phyloP scores from a whole-genome alignment of 2,888 invertebrate genomes.

The Marasmarcha lunaedactyla region DNA sequence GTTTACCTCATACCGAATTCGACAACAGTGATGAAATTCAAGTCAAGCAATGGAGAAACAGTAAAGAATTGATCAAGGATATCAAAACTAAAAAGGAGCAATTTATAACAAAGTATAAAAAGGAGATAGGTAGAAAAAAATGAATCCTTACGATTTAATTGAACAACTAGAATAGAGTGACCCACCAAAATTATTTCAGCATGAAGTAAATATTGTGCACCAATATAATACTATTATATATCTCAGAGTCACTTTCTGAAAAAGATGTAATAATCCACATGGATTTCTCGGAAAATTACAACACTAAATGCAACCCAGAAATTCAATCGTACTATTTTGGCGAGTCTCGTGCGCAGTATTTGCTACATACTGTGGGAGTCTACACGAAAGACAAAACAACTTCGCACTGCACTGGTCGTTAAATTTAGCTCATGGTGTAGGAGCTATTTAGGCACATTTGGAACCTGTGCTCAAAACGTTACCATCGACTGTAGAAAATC shows the following conservation, averaged over 20 bases:
- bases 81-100: slow-evolving; percentile 12
- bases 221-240: slow-evolving; percentile 14
- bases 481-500: slow-evolving; percentile 10
- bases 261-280: slow-evolving; percentile 15
- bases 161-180: slow-evolving; percentile 5
- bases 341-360: slow-evolving; percentile 2
- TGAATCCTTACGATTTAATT: slow-evolving; percentile 6
- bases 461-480: slow-evolving; percentile 20
- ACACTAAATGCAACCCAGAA: slow-evolving; percentile 12
- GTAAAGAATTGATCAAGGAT: slow-evolving; percentile 11
- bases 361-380: background rate
- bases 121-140: slow-evolving; percentile 4
- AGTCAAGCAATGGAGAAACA: slow-evolving; percentile 9
- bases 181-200: slow-evolving; percentile 11
- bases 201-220: slow-evolving; percentile 14
- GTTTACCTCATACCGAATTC: slow-evolving; percentile 8
- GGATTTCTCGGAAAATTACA: slow-evolving; percentile 14
- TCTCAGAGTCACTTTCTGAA: slow-evolving; percentile 11
- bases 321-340: slow-evolving; percentile 15
- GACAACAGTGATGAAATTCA: slow-evolving; percentile 8
- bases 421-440: slow-evolving; percentile 11
- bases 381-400: slow-evolving; percentile 9
- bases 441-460: slow-evolving; percentile 21
- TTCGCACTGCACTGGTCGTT: slow-evolving; percentile 11
- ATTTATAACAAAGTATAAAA: slow-evolving; percentile 2